These are phyloP conservation scores for Aurelia coerulea DNA, from an alignment of 30 jellyfish, hydroid and myxozoan genomes.

Conservation along the genomic window DNA sequence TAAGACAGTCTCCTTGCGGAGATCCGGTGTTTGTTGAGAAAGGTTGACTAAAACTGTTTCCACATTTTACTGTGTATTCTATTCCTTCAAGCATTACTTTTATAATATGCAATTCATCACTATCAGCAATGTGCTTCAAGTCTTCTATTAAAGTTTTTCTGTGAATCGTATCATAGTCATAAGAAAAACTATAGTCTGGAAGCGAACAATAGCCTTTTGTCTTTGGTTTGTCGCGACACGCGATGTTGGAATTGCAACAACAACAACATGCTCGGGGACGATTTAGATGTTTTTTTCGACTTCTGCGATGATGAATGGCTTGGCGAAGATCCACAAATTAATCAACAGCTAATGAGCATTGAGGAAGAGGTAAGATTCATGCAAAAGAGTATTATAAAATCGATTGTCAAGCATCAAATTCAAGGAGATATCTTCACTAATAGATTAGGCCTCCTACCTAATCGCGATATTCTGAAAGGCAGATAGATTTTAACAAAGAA, in stretches of 20 bases:
- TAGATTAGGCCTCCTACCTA: slow-evolving; percentile 11
- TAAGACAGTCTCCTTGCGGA: too few species aligned
- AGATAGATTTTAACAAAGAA: neutral
- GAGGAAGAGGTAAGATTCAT: slow-evolving; percentile 39
- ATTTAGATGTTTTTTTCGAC: slow-evolving; percentile 52
- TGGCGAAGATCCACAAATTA: slow-evolving; percentile 41
- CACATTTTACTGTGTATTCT: too few species aligned
- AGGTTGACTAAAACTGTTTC: too few species aligned
- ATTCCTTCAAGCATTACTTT: too few species aligned
- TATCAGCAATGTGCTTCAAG: too few species aligned
- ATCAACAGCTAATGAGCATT: slow-evolving; percentile 42
- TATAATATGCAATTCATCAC: too few species aligned
- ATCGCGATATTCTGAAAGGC: slow-evolving; percentile 3
- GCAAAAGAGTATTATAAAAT: slow-evolving; percentile 13
- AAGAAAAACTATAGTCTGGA: slow-evolving; percentile 37
- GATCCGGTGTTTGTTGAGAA: too few species aligned
- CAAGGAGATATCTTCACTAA: neutral
- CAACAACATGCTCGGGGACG: slow-evolving; percentile 56
- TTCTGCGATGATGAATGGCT: slow-evolving; percentile 56
- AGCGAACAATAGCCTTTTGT: slow-evolving; percentile 58
- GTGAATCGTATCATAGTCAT: slow-evolving; percentile 43
- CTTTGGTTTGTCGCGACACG: slow-evolving; percentile 21
- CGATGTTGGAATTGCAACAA: slow-evolving; percentile 53
- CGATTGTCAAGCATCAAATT: too few species aligned
- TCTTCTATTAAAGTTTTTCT: too few species aligned